Conservation (phyloP, 2,113 vertebrate genomes). For the Coturnix japonica region DNA sequence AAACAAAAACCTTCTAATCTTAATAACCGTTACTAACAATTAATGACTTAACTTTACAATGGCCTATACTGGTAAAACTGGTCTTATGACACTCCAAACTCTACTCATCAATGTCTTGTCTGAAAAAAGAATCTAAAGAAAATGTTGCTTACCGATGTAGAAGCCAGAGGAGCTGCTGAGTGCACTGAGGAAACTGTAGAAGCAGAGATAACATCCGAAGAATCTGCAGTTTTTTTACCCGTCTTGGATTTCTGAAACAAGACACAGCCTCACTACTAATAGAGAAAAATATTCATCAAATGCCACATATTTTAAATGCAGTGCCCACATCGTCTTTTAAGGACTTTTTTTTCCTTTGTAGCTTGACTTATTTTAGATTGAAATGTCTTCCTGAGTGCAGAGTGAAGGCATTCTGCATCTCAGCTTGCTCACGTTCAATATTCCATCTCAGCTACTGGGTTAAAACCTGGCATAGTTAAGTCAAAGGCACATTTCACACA, state of each 20-base stretch:
- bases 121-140: neutral
- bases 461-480: neutral
- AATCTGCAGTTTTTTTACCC: rapidly evolving
- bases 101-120: neutral
- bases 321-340: rapidly evolving
- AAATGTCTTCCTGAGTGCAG: neutral
- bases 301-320: rapidly evolving
- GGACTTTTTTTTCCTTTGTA: neutral
- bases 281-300: neutral
- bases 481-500: neutral
- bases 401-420: neutral
- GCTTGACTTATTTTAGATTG: neutral
- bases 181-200: slow-evolving; percentile 5
- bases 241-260: slow-evolving; percentile 39
- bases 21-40: neutral
- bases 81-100: rapidly evolving
- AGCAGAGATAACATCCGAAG: neutral
- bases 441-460: neutral
- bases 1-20: neutral
- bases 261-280: neutral
- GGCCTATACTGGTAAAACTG: neutral
- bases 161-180: neutral
- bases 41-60: neutral
- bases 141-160: slow-evolving; percentile 32
- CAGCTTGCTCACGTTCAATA: rapidly evolving